Percentiles rank a stretch among this genome's conserved stretches.
phyloP scores from a whole-genome alignment of 2,888 invertebrate genomes.

The Globia sparganii region DNA sequence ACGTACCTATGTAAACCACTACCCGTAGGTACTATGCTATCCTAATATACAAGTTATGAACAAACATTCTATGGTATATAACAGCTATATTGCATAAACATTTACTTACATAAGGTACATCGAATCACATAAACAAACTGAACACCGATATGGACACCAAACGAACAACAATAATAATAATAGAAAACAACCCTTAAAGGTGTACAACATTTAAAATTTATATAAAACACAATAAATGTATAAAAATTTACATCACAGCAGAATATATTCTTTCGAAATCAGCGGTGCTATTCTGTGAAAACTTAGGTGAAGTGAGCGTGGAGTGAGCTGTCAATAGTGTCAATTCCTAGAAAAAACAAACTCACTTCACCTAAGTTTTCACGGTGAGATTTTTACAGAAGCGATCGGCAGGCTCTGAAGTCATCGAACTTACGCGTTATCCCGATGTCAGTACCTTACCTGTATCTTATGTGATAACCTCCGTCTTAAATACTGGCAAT shows the following conservation, averaged over 20 bases:
- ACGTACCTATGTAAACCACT: constrained; percentile 41
- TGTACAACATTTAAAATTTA: constrained; percentile 69
- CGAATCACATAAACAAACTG: constrained; percentile 46
- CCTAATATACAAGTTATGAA: constrained; percentile 60
- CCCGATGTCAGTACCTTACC: background rate
- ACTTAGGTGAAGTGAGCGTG: too few relatives aligned
- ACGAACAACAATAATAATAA: constrained; percentile 60
- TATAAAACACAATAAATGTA: constrained; percentile 61
- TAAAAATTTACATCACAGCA: constrained; percentile 71
- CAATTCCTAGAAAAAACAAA: too few relatives aligned
- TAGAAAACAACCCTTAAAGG: constrained; percentile 70
- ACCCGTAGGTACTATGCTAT: constrained; percentile 44
- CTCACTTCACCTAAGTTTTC: too few relatives aligned
- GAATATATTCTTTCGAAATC: constrained; percentile 47
- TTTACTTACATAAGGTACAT: constrained; percentile 55
- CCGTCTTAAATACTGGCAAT: background rate
- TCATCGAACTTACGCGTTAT: constrained; percentile 10
- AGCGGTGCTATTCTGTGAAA: too few relatives aligned
- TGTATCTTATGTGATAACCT: background rate
- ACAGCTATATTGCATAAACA: constrained; percentile 62
- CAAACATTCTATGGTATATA: constrained; percentile 63
- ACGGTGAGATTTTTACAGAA: too few relatives aligned
- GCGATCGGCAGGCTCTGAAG: constrained; percentile 2
- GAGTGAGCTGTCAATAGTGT: too few relatives aligned
- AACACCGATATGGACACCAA: constrained; percentile 44